These are phyloP conservation scores for Bradypodion pumilum DNA, from an alignment of 2,797 vertebrate genomes.

Conservation along the genomic window DNA sequence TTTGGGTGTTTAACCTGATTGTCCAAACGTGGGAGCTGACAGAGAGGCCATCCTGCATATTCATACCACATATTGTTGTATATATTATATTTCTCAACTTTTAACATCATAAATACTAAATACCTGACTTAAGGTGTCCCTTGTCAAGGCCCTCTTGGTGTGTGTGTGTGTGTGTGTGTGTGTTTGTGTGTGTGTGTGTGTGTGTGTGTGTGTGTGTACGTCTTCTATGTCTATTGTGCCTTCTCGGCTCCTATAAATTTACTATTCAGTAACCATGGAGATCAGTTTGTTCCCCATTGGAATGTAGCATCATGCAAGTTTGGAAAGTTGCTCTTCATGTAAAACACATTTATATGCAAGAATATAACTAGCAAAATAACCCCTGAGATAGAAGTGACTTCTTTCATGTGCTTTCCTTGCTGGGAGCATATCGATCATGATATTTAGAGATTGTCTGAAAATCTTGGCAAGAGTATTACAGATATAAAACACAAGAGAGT, in stretches of 20 bases:
- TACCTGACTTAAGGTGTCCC: too few relatives aligned
- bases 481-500: background rate
- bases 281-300: background rate
- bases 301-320: conserved; percentile 4
- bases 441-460: conserved; percentile 14
- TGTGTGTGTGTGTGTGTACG: too few relatives aligned
- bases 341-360: background rate
- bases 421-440: conserved; percentile 25
- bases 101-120: background rate
- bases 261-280: background rate
- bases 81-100: background rate
- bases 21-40: too few relatives aligned
- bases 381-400: background rate
- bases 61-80: too few relatives aligned
- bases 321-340: conserved; percentile 3
- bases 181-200: too few relatives aligned
- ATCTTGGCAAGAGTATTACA: background rate
- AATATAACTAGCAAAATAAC: background rate
- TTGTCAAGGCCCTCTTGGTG: too few relatives aligned
- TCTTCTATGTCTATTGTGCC: background rate
- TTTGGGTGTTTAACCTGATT: background rate
- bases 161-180: too few relatives aligned
- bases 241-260: background rate
- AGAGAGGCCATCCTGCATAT: too few relatives aligned
- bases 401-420: conserved; percentile 12